Conservation (phyloP, 2,797 vertebrate genomes). For the Acestrorhynchus altus region DNA sequence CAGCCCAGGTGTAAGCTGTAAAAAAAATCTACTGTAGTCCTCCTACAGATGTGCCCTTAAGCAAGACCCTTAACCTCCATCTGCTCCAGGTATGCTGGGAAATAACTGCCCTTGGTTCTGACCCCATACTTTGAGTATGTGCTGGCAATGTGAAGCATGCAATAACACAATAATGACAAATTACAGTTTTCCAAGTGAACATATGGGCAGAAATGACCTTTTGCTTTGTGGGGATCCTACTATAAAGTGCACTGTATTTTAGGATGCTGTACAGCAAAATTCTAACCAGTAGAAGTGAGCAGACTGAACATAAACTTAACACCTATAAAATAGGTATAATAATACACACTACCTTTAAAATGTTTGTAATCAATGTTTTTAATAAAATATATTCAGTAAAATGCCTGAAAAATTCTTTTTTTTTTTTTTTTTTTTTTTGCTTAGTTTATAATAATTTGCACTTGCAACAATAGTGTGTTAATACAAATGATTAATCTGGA, state of each 20-base stretch:
- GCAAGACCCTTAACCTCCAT: not conserved
- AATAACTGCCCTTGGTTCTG: not conserved
- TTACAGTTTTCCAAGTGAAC: constrained; percentile 3
- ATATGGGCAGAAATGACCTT: constrained; percentile 1
- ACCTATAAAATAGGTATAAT: too few species aligned
- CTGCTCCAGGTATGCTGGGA: not conserved
- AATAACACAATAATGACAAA: constrained; percentile 3
- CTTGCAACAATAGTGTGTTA: too few species aligned
- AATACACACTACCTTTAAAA: too few species aligned
- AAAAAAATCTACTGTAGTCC: not conserved
- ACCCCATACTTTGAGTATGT: not conserved
- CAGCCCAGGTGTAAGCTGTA: too few species aligned
- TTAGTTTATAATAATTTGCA: too few species aligned
- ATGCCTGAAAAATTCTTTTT: too few species aligned
- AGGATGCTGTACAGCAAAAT: not conserved
- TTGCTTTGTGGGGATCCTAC: not conserved
- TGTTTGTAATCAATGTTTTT: too few species aligned
- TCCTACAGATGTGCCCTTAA: constrained; percentile 18
- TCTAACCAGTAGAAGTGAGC: not conserved
- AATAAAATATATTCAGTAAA: too few species aligned
- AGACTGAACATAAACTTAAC: too few species aligned
- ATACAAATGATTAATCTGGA: too few species aligned
- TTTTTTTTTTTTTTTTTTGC: too few species aligned
- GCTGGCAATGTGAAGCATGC: not conserved
- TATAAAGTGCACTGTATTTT: not conserved